A percentile compares a stretch with the other conserved stretches of the same genome.
These are phyloP conservation scores for Polyploca ridens DNA, from an alignment of 2,888 invertebrate species.

Conservation along the genomic window DNA sequence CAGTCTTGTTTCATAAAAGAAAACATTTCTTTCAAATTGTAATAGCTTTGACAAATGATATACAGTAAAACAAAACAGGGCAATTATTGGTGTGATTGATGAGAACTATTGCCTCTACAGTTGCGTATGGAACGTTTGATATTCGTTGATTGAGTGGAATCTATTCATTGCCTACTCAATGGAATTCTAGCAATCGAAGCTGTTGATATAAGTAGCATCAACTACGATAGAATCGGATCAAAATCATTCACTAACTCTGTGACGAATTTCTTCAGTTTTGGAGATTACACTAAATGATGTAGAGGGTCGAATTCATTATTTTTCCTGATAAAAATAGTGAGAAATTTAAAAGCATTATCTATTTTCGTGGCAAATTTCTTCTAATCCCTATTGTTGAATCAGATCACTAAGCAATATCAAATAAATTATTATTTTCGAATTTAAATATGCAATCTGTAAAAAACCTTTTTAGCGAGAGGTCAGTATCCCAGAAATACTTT, in stretches of 20 bases:
- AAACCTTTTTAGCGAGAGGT: neutral
- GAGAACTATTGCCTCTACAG: conserved; percentile 18
- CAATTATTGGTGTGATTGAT: conserved; percentile 23
- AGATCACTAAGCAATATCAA: neutral
- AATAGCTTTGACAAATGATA: conserved; percentile 8
- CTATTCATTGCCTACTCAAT: conserved; percentile 27
- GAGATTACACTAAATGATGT: too few species aligned
- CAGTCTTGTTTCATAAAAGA: conserved; percentile 2
- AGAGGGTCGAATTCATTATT: too few species aligned
- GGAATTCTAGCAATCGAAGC: neutral
- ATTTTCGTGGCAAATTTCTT: too few species aligned
- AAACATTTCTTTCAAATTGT: neutral
- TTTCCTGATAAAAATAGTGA: too few species aligned
- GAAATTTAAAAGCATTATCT: too few species aligned
- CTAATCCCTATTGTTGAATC: too few species aligned
- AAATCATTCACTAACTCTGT: neutral
- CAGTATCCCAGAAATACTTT: neutral
- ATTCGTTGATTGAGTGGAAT: conserved; percentile 27
- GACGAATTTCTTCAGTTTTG: too few species aligned
- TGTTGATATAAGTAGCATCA: neutral
- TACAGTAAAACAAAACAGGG: conserved; percentile 10
- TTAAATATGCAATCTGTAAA: too few species aligned
- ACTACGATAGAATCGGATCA: neutral
- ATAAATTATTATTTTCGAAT: too few species aligned
- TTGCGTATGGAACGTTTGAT: conserved; percentile 28